Conservation (phyloP, 2,888 invertebrate species). For the Dione vanillae region DNA sequence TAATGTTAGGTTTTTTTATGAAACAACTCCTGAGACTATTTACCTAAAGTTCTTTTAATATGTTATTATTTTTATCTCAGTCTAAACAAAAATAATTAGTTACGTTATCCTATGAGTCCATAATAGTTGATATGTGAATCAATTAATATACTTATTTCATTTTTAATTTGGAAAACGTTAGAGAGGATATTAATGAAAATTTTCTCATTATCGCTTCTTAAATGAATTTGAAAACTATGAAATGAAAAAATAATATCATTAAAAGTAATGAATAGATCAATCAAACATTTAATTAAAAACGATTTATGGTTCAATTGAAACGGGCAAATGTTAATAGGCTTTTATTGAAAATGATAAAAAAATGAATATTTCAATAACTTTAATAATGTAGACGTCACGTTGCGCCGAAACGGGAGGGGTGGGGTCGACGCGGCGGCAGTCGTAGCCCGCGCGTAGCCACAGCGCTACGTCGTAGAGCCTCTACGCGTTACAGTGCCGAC, state of each 20-base stretch:
- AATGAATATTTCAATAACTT: slow-evolving; percentile 50
- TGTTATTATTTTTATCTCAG: no score
- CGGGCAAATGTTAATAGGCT: slow-evolving; percentile 25
- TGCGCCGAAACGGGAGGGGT: slow-evolving; percentile 58
- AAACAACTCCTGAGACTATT: no score
- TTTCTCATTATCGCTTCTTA: neutral
- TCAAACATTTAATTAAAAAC: slow-evolving; percentile 21
- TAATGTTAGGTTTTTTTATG: no score
- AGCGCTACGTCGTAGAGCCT: slow-evolving; percentile 65
- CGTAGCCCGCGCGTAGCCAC: slow-evolving; percentile 74
- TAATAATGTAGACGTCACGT: slow-evolving; percentile 52
- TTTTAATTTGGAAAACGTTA: no score
- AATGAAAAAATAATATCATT: slow-evolving; percentile 5
- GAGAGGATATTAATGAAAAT: neutral
- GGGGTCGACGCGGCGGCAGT: slow-evolving; percentile 77
- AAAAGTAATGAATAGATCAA: slow-evolving; percentile 7
- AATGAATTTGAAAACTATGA: neutral
- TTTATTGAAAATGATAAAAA: slow-evolving; percentile 35
- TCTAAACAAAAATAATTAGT: no score
- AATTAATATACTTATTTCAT: no score
- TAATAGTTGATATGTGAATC: no score
- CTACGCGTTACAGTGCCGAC: slow-evolving; percentile 44
- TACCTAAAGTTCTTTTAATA: no score
- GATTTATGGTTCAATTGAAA: slow-evolving; percentile 12
- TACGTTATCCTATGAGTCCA: no score